Percentiles rank a stretch among this genome's conserved stretches.
These are phyloP conservation scores for Hololepta plana DNA, from an alignment of 2,888 invertebrate species.

Conservation along the genomic window DNA sequence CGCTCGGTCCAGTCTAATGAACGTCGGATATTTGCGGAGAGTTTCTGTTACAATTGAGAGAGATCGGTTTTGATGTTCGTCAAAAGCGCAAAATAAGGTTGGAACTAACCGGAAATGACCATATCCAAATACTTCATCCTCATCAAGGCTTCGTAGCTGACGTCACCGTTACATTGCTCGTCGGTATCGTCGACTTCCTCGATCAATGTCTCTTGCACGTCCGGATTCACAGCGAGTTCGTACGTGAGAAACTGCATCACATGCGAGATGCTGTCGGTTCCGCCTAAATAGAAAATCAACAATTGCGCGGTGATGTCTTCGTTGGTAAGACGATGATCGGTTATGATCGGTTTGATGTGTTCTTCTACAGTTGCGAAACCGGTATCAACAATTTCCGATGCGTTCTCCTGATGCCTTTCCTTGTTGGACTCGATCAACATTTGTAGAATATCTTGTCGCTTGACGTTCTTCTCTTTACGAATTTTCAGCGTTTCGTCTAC, in stretches of 20 bases:
- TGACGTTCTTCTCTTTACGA: background rate
- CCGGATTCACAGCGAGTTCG: constrained; percentile 13
- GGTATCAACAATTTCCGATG: background rate
- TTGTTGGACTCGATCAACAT: constrained; percentile 6
- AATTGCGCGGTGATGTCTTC: constrained; percentile 13
- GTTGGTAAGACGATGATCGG: too few species aligned
- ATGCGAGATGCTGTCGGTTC: constrained; percentile 13
- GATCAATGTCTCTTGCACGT: constrained; percentile 11
- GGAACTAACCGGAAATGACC: constrained; percentile 11
- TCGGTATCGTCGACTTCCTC: constrained; percentile 13
- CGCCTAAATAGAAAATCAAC: constrained; percentile 14
- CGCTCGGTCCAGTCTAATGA: constrained; percentile 11
- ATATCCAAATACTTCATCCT: constrained; percentile 15
- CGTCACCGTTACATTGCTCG: constrained; percentile 7
- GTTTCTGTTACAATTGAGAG: constrained; percentile 14
- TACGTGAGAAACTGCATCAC: constrained; percentile 11
- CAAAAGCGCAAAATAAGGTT: too few species aligned
- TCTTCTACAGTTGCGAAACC: constrained; percentile 6
- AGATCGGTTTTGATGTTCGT: too few species aligned
- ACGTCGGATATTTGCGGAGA: constrained; percentile 17
- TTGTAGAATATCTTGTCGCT: constrained; percentile 6
- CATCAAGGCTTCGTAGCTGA: constrained; percentile 13
- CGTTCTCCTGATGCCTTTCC: constrained; percentile 1
- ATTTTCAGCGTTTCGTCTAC: constrained; percentile 5
- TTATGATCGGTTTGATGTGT: too few species aligned